Conservation (phyloP, 2,888 invertebrate species). For the Adela reaumurella region DNA sequence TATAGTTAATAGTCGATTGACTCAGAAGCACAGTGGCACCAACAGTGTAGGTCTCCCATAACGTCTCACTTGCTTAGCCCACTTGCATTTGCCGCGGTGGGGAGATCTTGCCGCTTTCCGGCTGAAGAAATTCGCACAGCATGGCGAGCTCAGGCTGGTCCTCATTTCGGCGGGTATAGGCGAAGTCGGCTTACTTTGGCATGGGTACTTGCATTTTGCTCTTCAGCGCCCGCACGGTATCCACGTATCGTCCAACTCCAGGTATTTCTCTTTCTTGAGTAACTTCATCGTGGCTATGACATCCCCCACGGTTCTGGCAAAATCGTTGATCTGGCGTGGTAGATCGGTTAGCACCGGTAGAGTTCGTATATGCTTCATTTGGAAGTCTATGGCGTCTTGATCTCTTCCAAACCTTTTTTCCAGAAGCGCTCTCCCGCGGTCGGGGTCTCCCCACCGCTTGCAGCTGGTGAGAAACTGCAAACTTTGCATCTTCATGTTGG, state of each 20-base stretch:
- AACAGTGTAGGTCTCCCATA: background rate
- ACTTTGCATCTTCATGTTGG: background rate
- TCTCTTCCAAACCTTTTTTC: background rate
- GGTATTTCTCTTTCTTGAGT: background rate
- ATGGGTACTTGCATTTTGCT: background rate
- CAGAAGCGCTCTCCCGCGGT: background rate
- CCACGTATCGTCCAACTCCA: background rate
- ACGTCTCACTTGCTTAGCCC: too few relatives aligned
- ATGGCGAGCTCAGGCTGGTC: background rate
- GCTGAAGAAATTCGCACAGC: background rate
- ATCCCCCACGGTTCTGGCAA: background rate
- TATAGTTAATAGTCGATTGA: background rate
- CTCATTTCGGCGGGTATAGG: background rate
- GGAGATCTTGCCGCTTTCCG: background rate
- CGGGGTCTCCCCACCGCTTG: background rate
- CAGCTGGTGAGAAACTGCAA: too few relatives aligned
- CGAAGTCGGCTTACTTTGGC: background rate
- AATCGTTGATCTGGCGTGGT: background rate
- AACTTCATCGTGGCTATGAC: background rate
- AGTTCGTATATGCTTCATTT: background rate
- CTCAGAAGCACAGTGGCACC: background rate
- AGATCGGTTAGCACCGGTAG: background rate
- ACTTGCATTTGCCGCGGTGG: too few relatives aligned
- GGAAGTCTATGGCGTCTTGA: background rate
- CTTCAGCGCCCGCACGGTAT: background rate